Evolutionary conservation across 2,113 vertebrate genomes (phyloP).

Genomic region (Catagonus wagneri): DNA sequence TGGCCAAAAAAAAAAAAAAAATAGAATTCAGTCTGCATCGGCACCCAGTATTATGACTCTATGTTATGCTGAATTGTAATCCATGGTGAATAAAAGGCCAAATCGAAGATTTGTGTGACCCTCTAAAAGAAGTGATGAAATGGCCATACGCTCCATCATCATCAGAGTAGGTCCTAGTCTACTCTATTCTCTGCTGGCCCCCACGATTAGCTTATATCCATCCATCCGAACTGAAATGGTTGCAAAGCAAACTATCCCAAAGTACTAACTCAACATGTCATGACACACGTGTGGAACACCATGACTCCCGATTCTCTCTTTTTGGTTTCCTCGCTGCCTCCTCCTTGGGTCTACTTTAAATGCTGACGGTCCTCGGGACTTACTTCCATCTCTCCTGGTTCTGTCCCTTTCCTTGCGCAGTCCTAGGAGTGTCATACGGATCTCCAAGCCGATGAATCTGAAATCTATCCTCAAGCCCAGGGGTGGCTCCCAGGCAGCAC

Average conservation of each 20-base stretch:
- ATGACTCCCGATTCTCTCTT: neutral
- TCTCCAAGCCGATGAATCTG: neutral
- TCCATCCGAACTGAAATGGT: too few species aligned
- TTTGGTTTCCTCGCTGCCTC: neutral
- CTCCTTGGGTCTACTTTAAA: neutral
- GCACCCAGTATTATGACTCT: neutral
- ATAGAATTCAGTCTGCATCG: neutral
- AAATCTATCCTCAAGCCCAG: neutral
- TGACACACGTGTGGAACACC: fast-evolving
- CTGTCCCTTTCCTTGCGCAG: neutral
- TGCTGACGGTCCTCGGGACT: neutral
- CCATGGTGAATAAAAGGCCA: neutral
- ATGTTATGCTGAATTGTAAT: neutral
- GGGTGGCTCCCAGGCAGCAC: neutral
- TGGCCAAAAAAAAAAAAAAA: too few species aligned
- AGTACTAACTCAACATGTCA: neutral
- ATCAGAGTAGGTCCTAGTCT: neutral
- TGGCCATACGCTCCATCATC: fast-evolving
- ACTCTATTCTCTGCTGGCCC: neutral
- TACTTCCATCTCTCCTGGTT: neutral
- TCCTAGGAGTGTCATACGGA: too few species aligned
- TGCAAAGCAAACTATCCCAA: neutral
- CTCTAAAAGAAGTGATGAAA: neutral
- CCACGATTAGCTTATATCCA: neutral
- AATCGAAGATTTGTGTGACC: neutral